Conservation (phyloP, 2,888 invertebrate species). For the Nomada goodeniana region DNA sequence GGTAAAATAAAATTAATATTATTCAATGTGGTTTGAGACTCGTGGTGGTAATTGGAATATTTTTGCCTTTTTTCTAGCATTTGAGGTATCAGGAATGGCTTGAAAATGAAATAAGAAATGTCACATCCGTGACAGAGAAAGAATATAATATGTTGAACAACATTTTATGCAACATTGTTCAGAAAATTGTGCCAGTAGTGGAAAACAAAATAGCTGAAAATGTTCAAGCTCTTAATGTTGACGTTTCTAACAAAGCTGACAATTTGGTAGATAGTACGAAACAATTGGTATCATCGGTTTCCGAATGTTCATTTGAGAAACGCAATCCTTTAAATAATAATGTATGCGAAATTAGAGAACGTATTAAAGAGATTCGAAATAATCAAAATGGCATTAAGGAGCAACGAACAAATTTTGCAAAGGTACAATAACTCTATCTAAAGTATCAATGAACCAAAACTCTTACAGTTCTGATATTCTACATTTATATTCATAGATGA, state of each 20-base stretch:
- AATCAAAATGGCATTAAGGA: slow-evolving; percentile 66
- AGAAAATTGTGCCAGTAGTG: slow-evolving; percentile 72
- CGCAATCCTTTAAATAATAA: slow-evolving; percentile 69
- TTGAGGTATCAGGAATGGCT: slow-evolving; percentile 74
- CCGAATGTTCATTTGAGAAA: slow-evolving; percentile 66
- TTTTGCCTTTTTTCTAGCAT: slow-evolving; percentile 64
- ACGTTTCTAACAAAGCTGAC: slow-evolving; percentile 71
- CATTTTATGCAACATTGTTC: slow-evolving; percentile 67
- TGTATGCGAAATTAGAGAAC: slow-evolving; percentile 67
- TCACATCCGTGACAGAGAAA: slow-evolving; percentile 67
- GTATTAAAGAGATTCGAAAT: slow-evolving; percentile 63
- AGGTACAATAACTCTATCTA: slow-evolving; percentile 40
- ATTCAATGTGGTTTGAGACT: not conserved
- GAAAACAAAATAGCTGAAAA: slow-evolving; percentile 76
- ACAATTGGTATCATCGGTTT: slow-evolving; percentile 68
- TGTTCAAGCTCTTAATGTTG: slow-evolving; percentile 69
- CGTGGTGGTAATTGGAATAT: slow-evolving; percentile 5
- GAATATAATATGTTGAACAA: slow-evolving; percentile 70
- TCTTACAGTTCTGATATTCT: not conserved
- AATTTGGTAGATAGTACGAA: slow-evolving; percentile 68
- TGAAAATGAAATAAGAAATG: slow-evolving; percentile 67
- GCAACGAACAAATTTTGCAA: slow-evolving; percentile 60
- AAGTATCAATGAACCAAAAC: not conserved
- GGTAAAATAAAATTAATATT: slow-evolving; percentile 5
- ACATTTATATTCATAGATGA: slow-evolving; percentile 62